phyloP scores from a whole-genome alignment of 2,888 invertebrate genomes.

The Pammene aurita region DNA sequence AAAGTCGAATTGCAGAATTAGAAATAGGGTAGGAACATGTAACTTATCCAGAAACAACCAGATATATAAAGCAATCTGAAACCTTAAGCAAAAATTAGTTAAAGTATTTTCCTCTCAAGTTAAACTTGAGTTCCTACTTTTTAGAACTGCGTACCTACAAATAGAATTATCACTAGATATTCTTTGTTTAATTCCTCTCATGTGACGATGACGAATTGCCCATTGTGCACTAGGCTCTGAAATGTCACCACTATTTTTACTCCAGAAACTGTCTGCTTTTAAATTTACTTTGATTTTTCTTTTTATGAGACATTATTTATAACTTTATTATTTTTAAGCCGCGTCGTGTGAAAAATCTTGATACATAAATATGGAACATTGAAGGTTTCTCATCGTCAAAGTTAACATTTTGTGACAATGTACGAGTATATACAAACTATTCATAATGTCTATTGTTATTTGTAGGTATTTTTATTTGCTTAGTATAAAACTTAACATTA shows the following conservation, averaged over 20 bases:
- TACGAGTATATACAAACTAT: not conserved
- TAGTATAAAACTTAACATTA: too few relatives aligned
- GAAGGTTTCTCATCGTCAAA: not conserved
- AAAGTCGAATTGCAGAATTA: too few relatives aligned
- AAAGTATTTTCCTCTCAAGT: too few relatives aligned
- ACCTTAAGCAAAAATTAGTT: too few relatives aligned
- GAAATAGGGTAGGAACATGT: too few relatives aligned
- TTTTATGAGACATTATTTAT: conserved; percentile 25
- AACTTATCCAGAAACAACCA: too few relatives aligned
- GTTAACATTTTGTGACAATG: not conserved
- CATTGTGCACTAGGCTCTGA: conserved; percentile 54
- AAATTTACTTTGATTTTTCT: conserved; percentile 17
- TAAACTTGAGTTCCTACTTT: not conserved
- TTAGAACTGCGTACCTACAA: not conserved
- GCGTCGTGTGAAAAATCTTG: not conserved
- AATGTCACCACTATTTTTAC: conserved; percentile 54
- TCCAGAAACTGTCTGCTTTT: conserved; percentile 21
- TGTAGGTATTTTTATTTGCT: too few relatives aligned
- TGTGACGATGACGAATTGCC: conserved; percentile 58
- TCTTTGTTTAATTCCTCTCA: conserved; percentile 34
- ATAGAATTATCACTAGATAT: not conserved
- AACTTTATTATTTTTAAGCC: conserved; percentile 15
- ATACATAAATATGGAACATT: not conserved
- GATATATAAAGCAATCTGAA: too few relatives aligned
- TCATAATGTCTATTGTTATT: not conserved